These are phyloP conservation scores for Nerophis lumbriciformis DNA, from an alignment of 2,113 vertebrate genomes.

Conservation along the genomic window DNA sequence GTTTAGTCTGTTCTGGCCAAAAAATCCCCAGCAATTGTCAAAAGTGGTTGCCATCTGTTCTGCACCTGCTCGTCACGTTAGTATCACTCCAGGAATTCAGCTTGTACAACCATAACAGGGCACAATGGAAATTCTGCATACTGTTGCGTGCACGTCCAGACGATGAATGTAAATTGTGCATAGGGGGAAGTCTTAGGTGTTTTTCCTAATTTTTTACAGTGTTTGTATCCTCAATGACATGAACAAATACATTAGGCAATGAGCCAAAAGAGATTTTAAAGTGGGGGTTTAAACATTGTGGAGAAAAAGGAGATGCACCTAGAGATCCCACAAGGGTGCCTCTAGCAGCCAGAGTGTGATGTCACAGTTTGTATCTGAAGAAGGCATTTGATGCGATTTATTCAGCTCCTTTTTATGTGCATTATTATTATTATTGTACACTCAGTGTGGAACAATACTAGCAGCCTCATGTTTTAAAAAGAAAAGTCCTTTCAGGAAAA, in stretches of 20 bases:
- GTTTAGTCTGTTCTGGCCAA: slow-evolving; percentile 11
- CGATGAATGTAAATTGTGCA: slow-evolving; percentile 66
- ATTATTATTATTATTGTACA: slow-evolving; percentile 97
- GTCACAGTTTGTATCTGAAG: slow-evolving; percentile 76
- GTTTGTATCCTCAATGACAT: slow-evolving; percentile 4
- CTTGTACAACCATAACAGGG: slow-evolving; percentile 36
- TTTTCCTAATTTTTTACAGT: slow-evolving; percentile 18
- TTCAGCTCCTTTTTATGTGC: slow-evolving; percentile 92
- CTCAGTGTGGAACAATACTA: slow-evolving; percentile 91
- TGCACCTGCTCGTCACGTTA: not conserved
- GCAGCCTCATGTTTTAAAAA: slow-evolving; percentile 83
- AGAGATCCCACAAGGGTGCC: slow-evolving; percentile 10
- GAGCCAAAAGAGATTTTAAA: not conserved
- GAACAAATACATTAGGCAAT: not conserved
- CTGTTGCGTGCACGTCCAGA: slow-evolving; percentile 47
- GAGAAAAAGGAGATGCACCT: slow-evolving; percentile 19
- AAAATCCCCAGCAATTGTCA: slow-evolving; percentile 2
- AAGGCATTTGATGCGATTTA: slow-evolving; percentile 82
- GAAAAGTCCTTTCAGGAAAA: slow-evolving; percentile 90
- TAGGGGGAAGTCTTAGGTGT: slow-evolving; percentile 36
- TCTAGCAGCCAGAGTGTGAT: slow-evolving; percentile 19
- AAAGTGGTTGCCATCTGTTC: slow-evolving; percentile 1
- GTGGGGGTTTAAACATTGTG: slow-evolving; percentile 7
- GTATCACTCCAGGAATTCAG: slow-evolving; percentile 25
- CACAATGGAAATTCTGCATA: slow-evolving; percentile 30